Conservation (phyloP, 2,113 vertebrate species). For the Pampusana beccarii region DNA sequence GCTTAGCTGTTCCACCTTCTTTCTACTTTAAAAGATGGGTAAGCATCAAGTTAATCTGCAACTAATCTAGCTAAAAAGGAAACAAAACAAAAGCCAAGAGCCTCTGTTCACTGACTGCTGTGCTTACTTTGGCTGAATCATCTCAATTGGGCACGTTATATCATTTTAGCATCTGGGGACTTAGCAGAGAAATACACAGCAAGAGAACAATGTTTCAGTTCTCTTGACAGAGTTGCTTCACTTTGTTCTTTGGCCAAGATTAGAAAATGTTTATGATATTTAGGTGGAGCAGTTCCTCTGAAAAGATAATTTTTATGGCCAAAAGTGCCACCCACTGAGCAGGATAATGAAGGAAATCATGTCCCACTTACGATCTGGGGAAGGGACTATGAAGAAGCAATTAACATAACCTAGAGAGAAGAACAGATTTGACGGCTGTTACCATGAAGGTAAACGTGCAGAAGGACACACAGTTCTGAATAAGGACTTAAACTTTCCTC, state of each 20-base stretch:
- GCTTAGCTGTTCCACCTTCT: not conserved
- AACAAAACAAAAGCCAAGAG: conserved; percentile 33
- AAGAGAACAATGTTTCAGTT: conserved; percentile 65
- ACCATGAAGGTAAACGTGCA: not conserved
- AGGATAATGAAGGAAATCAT: conserved; percentile 54
- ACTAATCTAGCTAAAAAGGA: conserved; percentile 43
- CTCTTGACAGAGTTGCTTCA: conserved; percentile 59
- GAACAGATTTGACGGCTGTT: not conserved
- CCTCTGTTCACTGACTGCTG: conserved; percentile 31
- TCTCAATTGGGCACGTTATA: conserved; percentile 21
- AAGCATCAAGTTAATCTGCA: conserved; percentile 49
- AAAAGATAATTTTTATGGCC: conserved; percentile 44
- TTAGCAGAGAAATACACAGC: conserved; percentile 41
- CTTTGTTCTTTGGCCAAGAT: conserved; percentile 67
- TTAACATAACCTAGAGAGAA: conserved; percentile 2
- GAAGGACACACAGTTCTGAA: not conserved
- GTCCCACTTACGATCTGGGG: not conserved
- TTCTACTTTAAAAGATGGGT: conserved; percentile 3
- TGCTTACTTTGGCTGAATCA: conserved; percentile 65
- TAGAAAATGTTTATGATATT: conserved; percentile 59
- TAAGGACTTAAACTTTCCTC: not conserved
- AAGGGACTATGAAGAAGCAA: not conserved
- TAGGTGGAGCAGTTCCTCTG: conserved; percentile 62
- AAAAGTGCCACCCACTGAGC: conserved; percentile 60
- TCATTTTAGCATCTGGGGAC: conserved; percentile 62